phyloP scores from a whole-genome alignment of 2,888 invertebrate genomes.

The Volucella bombylans region DNA sequence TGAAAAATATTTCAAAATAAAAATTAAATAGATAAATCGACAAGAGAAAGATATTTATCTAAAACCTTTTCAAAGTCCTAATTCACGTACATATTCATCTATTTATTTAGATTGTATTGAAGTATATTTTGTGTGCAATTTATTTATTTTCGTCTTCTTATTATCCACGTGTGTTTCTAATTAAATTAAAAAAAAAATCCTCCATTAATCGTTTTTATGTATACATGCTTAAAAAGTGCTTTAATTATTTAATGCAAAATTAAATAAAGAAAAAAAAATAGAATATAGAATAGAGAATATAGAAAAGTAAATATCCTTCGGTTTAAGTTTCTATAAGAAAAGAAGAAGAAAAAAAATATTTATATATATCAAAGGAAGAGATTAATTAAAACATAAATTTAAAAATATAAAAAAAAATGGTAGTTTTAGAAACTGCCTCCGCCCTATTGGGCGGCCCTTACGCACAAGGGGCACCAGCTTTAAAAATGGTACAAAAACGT shows the following conservation, averaged over 20 bases:
- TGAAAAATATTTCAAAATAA: slow-evolving; percentile 49
- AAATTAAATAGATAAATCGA: slow-evolving; percentile 8
- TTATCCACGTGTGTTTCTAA: slow-evolving; percentile 25
- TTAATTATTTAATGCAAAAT: slow-evolving; percentile 33
- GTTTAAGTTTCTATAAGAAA: slow-evolving; percentile 16
- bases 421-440: slow-evolving; percentile 89
- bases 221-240: slow-evolving; percentile 50
- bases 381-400: slow-evolving; percentile 40
- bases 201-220: slow-evolving; percentile 14
- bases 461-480: slow-evolving; percentile 91
- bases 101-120: not conserved
- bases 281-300: not conserved
- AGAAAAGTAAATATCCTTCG: not conserved
- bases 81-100: not conserved
- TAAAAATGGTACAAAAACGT: slow-evolving; percentile 95
- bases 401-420: slow-evolving; percentile 83
- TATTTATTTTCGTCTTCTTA: not conserved
- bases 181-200: slow-evolving; percentile 61
- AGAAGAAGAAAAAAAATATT: slow-evolving; percentile 41
- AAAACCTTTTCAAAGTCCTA: slow-evolving; percentile 2
- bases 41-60: slow-evolving; percentile 36
- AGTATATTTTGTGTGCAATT: slow-evolving; percentile 53
- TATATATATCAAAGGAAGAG: slow-evolving; percentile 34
- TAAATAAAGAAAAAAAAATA: too few species aligned
- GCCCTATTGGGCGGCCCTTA: slow-evolving; percentile 90